Conservation (phyloP, 2,113 vertebrate species). For the Cromileptes altivelis region DNA sequence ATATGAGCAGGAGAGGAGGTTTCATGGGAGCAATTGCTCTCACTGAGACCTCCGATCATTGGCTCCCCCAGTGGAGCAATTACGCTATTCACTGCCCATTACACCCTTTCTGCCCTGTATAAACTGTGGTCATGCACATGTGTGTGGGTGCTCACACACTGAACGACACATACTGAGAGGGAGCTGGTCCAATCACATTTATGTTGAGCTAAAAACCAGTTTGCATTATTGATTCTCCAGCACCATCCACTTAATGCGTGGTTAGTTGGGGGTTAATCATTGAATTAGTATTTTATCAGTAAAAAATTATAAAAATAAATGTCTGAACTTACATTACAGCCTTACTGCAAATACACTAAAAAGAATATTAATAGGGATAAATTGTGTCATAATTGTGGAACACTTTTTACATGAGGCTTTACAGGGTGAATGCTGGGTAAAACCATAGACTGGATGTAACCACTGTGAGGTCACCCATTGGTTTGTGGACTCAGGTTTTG, state of each 20-base stretch:
- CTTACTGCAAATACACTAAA: background rate
- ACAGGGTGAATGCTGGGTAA: background rate
- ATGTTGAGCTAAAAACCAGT: background rate
- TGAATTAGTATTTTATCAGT: background rate
- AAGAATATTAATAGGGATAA: background rate
- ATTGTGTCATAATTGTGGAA: background rate
- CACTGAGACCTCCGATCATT: conserved; percentile 41
- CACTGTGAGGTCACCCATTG: no score
- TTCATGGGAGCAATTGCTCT: conserved; percentile 55
- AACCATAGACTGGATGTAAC: background rate
- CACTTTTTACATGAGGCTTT: background rate
- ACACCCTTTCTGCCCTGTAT: conserved; percentile 30
- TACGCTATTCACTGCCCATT: conserved; percentile 51
- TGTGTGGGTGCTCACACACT: background rate
- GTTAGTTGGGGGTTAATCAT: background rate
- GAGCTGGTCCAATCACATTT: background rate
- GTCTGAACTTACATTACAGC: no score
- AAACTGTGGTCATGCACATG: conserved; percentile 20
- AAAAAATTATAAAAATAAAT: background rate
- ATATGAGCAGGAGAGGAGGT: conserved; percentile 23
- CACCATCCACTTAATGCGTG: background rate
- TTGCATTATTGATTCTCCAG: background rate
- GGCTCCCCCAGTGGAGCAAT: conserved; percentile 52
- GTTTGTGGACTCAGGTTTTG: no score
- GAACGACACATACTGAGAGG: background rate